A percentile compares a stretch with the other conserved stretches of the same genome.
Conservation (phyloP, 1,140 invertebrate species). For the Saccostrea glomerata region DNA sequence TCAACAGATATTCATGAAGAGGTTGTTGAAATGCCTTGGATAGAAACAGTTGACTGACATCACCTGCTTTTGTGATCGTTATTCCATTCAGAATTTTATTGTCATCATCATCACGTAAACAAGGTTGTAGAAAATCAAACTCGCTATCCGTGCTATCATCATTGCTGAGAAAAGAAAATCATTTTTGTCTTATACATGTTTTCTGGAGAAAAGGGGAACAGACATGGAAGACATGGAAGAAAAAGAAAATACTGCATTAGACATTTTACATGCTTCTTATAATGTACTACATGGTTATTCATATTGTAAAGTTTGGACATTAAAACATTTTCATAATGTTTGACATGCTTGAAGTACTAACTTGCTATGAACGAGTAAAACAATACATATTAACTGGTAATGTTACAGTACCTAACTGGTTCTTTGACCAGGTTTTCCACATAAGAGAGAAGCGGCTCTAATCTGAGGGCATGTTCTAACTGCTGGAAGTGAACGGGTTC, state of each 20-base stretch:
- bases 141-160: constrained; percentile 79
- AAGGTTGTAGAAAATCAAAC: constrained; percentile 68
- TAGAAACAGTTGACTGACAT: not conserved
- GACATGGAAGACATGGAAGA: no score
- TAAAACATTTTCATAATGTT: no score
- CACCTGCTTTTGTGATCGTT: constrained; percentile 84
- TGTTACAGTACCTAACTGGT: constrained; percentile 60
- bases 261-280: no score
- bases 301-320: no score
- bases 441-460: constrained; percentile 89
- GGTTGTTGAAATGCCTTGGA: no score
- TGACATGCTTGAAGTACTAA: no score
- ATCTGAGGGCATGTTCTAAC: constrained; percentile 88
- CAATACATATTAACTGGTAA: not conserved
- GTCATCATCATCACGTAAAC: constrained; percentile 70
- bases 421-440: constrained; percentile 81
- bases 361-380: no score
- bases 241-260: no score
- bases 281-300: no score
- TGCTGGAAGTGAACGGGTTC: constrained; percentile 92
- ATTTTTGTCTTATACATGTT: not conserved
- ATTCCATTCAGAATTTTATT: constrained; percentile 82
- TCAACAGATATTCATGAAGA: no score
- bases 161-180: constrained; percentile 70
- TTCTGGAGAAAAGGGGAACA: no score